A percentile compares a stretch with the other conserved stretches of the same genome.
Evolutionary conservation across 2,888 invertebrate genomes (phyloP).

Genomic region (Drosophila pseudotakahashii): DNA sequence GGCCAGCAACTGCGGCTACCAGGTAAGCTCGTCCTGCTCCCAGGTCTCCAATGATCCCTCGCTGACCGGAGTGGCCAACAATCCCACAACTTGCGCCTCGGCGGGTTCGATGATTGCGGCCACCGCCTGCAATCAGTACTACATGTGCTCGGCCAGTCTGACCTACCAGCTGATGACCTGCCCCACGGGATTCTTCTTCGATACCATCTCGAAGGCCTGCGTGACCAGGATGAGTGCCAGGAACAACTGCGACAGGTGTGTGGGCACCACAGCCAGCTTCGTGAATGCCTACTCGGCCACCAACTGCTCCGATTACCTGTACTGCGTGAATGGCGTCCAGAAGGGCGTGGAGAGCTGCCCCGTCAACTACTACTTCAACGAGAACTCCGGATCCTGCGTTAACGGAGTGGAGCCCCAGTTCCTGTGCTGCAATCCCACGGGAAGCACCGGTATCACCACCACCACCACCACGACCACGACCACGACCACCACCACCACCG

Average conservation of each 20-base stretch:
- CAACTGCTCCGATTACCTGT: conserved; percentile 54
- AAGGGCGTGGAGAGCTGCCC: conserved; percentile 48
- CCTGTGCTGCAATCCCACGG: conserved; percentile 53
- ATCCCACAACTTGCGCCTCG: conserved; percentile 36
- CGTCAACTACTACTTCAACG: conserved; percentile 57
- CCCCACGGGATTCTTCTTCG: conserved; percentile 43
- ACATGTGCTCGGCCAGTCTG: conserved; percentile 46
- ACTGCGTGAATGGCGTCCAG: conserved; percentile 57
- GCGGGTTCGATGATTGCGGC: conserved; percentile 33
- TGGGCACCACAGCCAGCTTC: conserved; percentile 51
- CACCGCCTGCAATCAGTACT: conserved; percentile 60
- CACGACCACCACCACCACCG: neutral
- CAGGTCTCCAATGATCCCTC: conserved; percentile 59
- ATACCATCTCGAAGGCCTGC: conserved; percentile 54
- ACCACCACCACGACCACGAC: neutral
- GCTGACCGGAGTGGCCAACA: conserved; percentile 31
- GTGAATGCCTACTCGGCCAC: conserved; percentile 66
- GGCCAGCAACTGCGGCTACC: conserved; percentile 56
- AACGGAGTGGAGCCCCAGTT: conserved; percentile 50
- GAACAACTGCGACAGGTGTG: conserved; percentile 72
- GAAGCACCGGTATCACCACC: conserved; percentile 1
- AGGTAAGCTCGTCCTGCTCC: conserved; percentile 48
- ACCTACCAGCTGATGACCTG: conserved; percentile 50
- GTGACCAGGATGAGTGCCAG: conserved; percentile 56
- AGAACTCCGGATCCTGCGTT: conserved; percentile 49